phyloP scores from a whole-genome alignment of 2,797 vertebrate genomes.

The Hoplostethus mediterraneus region DNA sequence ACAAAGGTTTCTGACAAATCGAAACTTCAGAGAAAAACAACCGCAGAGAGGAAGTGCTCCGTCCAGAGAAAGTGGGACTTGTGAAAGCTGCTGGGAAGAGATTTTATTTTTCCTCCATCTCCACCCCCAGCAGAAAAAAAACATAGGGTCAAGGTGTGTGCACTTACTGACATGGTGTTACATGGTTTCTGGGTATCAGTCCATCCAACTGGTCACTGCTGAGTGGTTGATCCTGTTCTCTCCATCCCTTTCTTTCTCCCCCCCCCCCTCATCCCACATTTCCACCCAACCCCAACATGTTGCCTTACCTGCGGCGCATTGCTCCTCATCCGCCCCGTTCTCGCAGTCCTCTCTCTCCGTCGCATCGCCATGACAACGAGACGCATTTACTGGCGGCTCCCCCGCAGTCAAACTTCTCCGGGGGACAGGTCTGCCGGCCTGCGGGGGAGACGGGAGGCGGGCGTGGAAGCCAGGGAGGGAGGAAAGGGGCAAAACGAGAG shows the following conservation, averaged over 20 bases:
- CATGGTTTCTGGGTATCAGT: no score
- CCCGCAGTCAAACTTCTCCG: constrained; percentile 96
- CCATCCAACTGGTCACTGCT: no score
- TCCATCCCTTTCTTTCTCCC: not conserved
- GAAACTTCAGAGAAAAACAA: no score
- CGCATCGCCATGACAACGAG: constrained; percentile 95
- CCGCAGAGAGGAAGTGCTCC: no score
- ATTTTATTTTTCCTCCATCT: no score
- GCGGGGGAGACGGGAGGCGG: constrained; percentile 26
- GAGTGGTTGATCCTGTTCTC: no score
- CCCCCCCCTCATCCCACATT: not conserved
- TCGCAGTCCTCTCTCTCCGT: constrained; percentile 95
- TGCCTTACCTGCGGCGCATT: constrained; percentile 90
- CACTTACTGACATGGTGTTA: no score
- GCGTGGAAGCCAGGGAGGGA: constrained; percentile 21
- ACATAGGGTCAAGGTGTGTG: no score
- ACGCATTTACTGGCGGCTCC: constrained; percentile 92
- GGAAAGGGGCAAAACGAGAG: not conserved
- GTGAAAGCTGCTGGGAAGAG: no score
- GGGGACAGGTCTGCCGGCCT: constrained; percentile 92
- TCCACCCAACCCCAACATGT: not conserved
- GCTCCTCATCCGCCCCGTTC: constrained; percentile 92
- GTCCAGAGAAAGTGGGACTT: no score
- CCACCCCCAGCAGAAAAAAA: no score
- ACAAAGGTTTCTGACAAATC: no score